Evolutionary conservation across 2,888 invertebrate species (phyloP), one percentile per base, ranked within the genome.

Genomic region (Drosophila suboccidentalis): DNA sequence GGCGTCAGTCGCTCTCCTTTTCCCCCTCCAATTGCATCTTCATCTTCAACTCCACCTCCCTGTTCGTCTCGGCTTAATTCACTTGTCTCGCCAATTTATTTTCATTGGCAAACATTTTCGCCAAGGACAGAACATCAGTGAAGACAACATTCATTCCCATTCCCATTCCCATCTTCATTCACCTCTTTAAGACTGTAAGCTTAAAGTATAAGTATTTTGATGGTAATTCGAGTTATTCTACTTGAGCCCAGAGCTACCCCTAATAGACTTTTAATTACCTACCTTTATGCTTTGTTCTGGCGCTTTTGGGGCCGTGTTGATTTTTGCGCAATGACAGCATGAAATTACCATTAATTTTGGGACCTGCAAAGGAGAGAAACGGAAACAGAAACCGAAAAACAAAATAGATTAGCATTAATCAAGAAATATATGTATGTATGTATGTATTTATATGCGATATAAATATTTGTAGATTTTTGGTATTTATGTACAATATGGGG

Each of bases 241-340:
- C 41, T 46, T 50, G 22, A 41, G 51, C 32, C 29, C 29, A 26
- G 38, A 46, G 65, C 63, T 54, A 70, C 50, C 72, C 76, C 64
- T 80, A 87, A 87, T 84, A 77, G 69, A 77, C 58, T 77, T 87
- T 80, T 84, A 84, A 84, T 75, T 78, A 78, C 67, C 66, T 80
- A 87, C 84, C 73, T 75, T 80, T 63, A 69, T 60, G 67, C 67
- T 67, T 73, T 70, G 71, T 74, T 67, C 66, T 78, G 68, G 60
- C 57, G 75, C 65, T 78, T 54, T 43, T 65, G 61, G 71, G 57
- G 76, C 76, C 74, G 64, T 76, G 81, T 78, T 68, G 78, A 80
- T 86, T 77, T 80, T 78, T 73, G 71, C 79, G 74, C 71, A 77
- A 74, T 75, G 75, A 67, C 80, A 74, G 77, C 82, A 73, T 63